Evolutionary conservation across 2,113 vertebrate genomes (phyloP).

Genomic region (Sturnira hondurensis): DNA sequence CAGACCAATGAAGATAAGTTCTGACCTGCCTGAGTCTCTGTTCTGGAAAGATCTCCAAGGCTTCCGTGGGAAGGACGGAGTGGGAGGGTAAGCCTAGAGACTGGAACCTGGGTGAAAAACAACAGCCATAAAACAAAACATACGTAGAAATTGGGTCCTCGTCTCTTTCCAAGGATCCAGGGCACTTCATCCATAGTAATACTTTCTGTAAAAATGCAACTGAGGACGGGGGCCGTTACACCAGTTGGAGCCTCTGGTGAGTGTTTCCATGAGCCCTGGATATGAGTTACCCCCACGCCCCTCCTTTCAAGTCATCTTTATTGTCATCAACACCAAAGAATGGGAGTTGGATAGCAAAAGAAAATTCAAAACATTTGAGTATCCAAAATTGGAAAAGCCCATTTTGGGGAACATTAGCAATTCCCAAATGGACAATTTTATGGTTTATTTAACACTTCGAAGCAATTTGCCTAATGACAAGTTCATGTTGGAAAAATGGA

Average conservation of each 20-base stretch:
- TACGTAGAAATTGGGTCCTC: neutral
- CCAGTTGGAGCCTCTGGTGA: neutral
- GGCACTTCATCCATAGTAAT: neutral
- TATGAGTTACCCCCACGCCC: neutral
- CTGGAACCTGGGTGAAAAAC: neutral
- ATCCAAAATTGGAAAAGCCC: slow-evolving; percentile 61
- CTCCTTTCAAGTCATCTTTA: neutral
- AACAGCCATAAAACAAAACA: neutral
- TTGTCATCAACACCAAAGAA: neutral
- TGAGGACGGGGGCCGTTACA: neutral
- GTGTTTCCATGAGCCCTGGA: neutral
- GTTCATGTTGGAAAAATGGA: slow-evolving; percentile 24
- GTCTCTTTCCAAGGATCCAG: too few species aligned
- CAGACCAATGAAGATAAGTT: neutral
- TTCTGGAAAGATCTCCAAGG: neutral
- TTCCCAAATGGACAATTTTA: slow-evolving; percentile 46
- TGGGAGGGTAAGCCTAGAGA: neutral
- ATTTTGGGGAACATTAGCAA: slow-evolving; percentile 62
- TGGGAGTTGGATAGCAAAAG: neutral
- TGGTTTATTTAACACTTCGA: slow-evolving; percentile 70
- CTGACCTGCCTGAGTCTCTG: neutral
- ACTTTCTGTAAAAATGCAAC: neutral
- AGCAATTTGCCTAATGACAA: slow-evolving; percentile 61
- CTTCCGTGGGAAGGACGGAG: neutral
- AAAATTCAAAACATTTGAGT: slow-evolving; percentile 71